These are phyloP conservation scores for Mesorhabditis spiculigera DNA, from an alignment of 2,888 invertebrate species.

Conservation along the genomic window DNA sequence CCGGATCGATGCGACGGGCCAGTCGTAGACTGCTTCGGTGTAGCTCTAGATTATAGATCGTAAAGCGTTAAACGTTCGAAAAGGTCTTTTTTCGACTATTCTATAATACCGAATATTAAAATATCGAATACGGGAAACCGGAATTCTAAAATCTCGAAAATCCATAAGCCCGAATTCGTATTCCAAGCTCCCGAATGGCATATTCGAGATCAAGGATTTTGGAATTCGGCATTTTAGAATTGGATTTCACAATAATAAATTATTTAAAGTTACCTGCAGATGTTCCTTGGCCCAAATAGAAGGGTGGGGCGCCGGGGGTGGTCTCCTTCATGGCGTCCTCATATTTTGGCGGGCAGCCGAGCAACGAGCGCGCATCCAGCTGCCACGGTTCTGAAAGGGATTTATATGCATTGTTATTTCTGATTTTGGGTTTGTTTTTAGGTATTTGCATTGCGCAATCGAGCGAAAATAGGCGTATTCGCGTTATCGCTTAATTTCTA, in stretches of 20 bases:
- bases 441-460: background rate
- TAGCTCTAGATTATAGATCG: no score
- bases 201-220: background rate
- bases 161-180: background rate
- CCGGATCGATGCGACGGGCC: no score
- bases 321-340: slow-evolving; percentile 4
- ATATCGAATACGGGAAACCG: no score
- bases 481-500: background rate
- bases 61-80: no score
- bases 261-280: background rate
- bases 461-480: background rate
- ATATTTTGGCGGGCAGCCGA: slow-evolving; percentile 2
- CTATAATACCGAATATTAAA: no score
- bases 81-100: no score
- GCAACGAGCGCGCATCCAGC: slow-evolving; percentile 1
- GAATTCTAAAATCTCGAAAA: no score
- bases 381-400: background rate
- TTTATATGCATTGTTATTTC: background rate
- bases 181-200: background rate
- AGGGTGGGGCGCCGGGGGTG: background rate
- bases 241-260: background rate
- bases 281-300: background rate
- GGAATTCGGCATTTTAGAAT: no score
- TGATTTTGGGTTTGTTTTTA: no score
- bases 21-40: no score